A percentile compares a stretch with the other conserved stretches of the same genome.
These are phyloP conservation scores for Drosophila sechellia DNA, from an alignment of 1,140 invertebrate genomes.

Conservation along the genomic window DNA sequence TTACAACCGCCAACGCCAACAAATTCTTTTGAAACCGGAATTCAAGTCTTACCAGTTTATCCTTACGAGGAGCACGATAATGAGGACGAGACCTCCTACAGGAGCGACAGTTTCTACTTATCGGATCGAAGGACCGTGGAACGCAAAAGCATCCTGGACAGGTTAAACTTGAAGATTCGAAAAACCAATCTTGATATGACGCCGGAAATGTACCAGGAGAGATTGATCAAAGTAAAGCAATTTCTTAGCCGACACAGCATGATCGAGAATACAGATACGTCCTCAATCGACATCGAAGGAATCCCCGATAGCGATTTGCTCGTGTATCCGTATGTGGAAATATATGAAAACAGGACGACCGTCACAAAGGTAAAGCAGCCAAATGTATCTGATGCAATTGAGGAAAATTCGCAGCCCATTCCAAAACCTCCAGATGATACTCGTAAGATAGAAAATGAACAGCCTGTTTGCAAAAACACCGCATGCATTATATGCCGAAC, in stretches of 20 bases:
- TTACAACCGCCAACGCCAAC: too few relatives aligned
- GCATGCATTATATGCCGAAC: conserved; percentile 37
- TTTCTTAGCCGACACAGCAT: not conserved
- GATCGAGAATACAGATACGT: not conserved
- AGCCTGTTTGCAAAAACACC: not conserved
- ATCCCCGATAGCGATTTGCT: conserved; percentile 1
- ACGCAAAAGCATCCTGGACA: not conserved
- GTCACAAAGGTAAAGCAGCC: not conserved
- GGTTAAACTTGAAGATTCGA: not conserved
- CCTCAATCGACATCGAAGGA: conserved; percentile 1
- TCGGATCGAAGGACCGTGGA: not conserved
- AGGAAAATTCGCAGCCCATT: too few relatives aligned
- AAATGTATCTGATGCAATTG: not conserved
- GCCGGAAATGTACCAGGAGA: not conserved
- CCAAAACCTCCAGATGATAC: not conserved
- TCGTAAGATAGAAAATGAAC: not conserved
- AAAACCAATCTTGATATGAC: not conserved
- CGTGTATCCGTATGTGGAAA: conserved; percentile 1
- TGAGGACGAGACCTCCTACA: not conserved
- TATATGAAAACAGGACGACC: not conserved
- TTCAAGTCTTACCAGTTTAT: too few relatives aligned
- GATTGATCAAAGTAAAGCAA: not conserved
- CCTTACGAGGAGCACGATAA: not conserved
- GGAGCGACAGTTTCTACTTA: not conserved
- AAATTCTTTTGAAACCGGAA: too few relatives aligned